These are phyloP conservation scores for Agelastica alni DNA, from an alignment of 2,888 invertebrate genomes.

Conservation along the genomic window DNA sequence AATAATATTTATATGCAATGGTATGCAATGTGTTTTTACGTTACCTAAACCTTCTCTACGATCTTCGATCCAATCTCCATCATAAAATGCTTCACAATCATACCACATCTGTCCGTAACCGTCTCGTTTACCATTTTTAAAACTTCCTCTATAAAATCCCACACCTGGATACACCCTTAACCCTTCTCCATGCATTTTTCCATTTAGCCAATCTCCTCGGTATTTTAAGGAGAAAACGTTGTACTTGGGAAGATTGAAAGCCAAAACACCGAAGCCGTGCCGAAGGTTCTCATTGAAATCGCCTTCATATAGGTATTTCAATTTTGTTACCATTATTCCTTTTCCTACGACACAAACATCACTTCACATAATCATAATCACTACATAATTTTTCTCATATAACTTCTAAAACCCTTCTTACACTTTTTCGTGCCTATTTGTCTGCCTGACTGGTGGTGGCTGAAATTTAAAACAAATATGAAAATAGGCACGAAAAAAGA, in stretches of 20 bases:
- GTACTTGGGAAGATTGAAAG: conserved; percentile 52
- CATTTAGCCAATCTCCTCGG: conserved; percentile 64
- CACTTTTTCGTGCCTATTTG: too few species aligned
- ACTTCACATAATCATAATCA: too few species aligned
- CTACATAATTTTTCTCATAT: too few species aligned
- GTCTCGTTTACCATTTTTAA: conserved; percentile 58
- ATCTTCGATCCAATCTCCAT: conserved; percentile 61
- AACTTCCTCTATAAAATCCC: conserved; percentile 65
- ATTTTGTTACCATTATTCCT: conserved; percentile 58
- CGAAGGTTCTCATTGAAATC: conserved; percentile 62
- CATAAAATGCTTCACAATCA: conserved; percentile 62
- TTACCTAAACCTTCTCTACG: conserved; percentile 42
- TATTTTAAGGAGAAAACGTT: conserved; percentile 60
- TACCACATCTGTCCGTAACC: conserved; percentile 70
- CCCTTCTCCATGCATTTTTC: conserved; percentile 64
- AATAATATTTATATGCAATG: background rate
- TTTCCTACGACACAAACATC: conserved; percentile 58
- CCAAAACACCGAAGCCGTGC: conserved; percentile 65
- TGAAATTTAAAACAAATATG: too few species aligned
- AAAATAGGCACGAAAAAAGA: too few species aligned
- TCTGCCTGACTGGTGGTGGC: too few species aligned
- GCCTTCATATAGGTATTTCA: conserved; percentile 65
- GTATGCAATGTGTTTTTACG: background rate
- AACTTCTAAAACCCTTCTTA: too few species aligned
- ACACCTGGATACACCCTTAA: conserved; percentile 62